These are phyloP conservation scores for Acanthurus lineatus DNA, from an alignment of 2,797 vertebrate genomes.

Conservation along the genomic window DNA sequence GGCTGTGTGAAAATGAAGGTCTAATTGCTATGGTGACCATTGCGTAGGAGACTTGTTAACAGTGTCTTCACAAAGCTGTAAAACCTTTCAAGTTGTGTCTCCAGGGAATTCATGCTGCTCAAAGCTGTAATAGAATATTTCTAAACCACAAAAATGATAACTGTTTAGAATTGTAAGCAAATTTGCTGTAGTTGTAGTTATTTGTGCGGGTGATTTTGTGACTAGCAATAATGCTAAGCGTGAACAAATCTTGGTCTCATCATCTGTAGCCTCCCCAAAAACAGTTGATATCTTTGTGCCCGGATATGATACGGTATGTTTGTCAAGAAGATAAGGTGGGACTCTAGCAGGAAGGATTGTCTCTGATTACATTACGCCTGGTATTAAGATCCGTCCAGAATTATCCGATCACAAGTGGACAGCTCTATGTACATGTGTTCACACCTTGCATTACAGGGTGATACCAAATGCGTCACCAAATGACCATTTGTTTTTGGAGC, in stretches of 20 bases:
- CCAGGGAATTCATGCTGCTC: neutral
- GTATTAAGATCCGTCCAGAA: too few species aligned
- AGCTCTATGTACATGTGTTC: too few species aligned
- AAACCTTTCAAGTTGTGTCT: slow-evolving; percentile 45
- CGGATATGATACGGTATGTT: too few species aligned
- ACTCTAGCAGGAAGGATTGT: slow-evolving; percentile 56
- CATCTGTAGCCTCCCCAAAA: neutral
- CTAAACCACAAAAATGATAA: neutral
- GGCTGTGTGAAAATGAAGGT: slow-evolving; percentile 73
- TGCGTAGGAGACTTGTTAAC: slow-evolving; percentile 58
- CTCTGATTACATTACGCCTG: slow-evolving; percentile 53
- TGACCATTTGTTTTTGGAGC: too few species aligned
- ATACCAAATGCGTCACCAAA: too few species aligned
- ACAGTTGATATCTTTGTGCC: neutral
- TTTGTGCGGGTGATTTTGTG: neutral
- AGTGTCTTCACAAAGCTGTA: slow-evolving; percentile 45
- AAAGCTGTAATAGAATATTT: slow-evolving; percentile 7
- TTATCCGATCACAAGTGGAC: too few species aligned
- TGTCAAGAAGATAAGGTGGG: slow-evolving; percentile 25
- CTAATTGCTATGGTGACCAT: slow-evolving; percentile 80
- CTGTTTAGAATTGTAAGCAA: neutral
- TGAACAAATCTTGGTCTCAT: neutral
- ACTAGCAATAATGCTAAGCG: neutral
- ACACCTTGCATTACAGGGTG: too few species aligned
- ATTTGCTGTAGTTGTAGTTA: slow-evolving; percentile 9